Base-by-base conservation (phyloP, 2,113 vertebrate genomes). In the Xenopus laevis region DNA sequence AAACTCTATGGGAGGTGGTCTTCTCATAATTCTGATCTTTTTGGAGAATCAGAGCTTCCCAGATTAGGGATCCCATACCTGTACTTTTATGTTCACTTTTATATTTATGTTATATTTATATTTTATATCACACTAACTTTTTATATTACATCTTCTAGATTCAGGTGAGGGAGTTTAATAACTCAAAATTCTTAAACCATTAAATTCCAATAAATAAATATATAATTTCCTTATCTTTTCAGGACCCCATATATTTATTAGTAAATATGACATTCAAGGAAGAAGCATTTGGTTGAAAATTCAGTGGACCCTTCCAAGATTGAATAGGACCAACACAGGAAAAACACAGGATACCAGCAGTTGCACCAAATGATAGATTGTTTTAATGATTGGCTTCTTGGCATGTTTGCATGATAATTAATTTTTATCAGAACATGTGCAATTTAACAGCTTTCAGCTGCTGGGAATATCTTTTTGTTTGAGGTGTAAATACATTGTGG, bases 321-420 rank as follows among this genome's bases (percentile, higher is more conserved):
- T 96, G 93, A 91, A 94, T 95, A 94, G 95, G 88, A 94, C 94
- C 89, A 84, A 87, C 86, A 4, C 4, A 27, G 23, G 55, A 73
- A 55, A 68, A 60, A 69, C 33, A 89, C 88, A 91, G 91, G 92
- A 91, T 92, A 91, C 88, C 84, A 87, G 87, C 91, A 92, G 90
- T 90, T 93, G 88, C 81, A 89, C 92, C 95, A 95, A 52, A 95
- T 96, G 94, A 97, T 96, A 94, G 94, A 96, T 97, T 96, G 95
- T 95, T 94, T 92, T 96, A 95, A 97, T 93, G 93, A 88, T 85
- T 92, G 92, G 92, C 94, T 91, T 93, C 93, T 93, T 94, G 95
- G 93, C 95, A 94, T 95, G 91, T 95, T 97, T 97, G 97, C 96
- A 97, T 94, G 94, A 94, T 94, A 94, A 95, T 95, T 94, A 92